Conservation (phyloP, 2,113 vertebrate genomes). For the Nothocercus nigrocapillus region DNA sequence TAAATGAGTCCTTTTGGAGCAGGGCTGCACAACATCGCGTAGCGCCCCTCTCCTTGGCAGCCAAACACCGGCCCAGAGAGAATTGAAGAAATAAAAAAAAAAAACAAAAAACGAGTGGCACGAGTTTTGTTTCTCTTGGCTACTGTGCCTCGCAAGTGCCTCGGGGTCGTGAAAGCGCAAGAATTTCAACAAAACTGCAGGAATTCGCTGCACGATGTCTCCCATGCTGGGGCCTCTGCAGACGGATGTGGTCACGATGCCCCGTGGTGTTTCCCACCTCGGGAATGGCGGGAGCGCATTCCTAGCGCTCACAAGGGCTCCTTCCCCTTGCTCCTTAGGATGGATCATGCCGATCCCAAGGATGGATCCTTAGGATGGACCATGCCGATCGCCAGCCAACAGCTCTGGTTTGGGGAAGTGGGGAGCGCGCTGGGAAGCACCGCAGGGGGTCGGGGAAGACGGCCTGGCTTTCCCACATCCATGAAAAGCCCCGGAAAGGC, state of each 20-base stretch:
- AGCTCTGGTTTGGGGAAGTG: rapidly evolving
- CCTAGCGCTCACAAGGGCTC: rapidly evolving
- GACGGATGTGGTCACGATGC: rapidly evolving
- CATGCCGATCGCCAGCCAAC: too few relatives aligned
- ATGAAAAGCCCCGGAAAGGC: not conserved
- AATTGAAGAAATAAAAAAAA: not conserved
- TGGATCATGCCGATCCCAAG: too few relatives aligned
- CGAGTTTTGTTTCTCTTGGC: not conserved
- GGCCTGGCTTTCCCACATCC: not conserved
- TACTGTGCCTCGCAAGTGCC: not conserved
- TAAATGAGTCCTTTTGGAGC: not conserved
- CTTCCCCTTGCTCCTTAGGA: not conserved
- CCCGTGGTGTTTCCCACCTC: not conserved
- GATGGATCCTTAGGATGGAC: too few relatives aligned
- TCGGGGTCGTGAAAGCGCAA: rapidly evolving
- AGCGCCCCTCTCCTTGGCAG: not conserved
- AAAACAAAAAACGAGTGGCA: not conserved
- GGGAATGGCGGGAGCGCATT: rapidly evolving
- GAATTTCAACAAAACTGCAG: not conserved
- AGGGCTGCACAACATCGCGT: rapidly evolving
- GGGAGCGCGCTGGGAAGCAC: not conserved
- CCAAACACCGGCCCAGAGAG: not conserved
- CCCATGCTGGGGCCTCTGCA: rapidly evolving
- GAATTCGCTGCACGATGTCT: not conserved
- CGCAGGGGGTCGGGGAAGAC: not conserved